phyloP scores from a whole-genome alignment of 2,113 vertebrate genomes.

The Salvelinus sp. region DNA sequence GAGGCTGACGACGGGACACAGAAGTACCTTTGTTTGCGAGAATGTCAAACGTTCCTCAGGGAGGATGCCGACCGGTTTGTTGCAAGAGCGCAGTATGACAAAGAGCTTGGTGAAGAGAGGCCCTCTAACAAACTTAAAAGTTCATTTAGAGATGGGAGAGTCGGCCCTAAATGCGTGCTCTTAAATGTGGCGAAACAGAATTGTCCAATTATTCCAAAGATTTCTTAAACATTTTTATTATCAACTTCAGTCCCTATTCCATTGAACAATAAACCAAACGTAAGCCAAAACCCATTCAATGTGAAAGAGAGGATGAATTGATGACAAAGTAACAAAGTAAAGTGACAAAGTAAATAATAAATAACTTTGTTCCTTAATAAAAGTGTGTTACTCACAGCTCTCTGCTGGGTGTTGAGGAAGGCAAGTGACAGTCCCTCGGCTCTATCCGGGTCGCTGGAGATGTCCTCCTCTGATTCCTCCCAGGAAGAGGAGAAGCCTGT shows the following conservation, averaged over 20 bases:
- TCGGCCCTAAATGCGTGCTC: fast-evolving
- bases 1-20: constrained; percentile 19
- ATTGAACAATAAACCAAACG: too few species aligned
- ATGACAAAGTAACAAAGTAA: neutral
- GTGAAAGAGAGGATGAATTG: neutral
- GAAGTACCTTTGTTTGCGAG: constrained; percentile 44
- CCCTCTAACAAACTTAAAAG: neutral
- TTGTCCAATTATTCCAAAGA: neutral
- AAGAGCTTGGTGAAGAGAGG: constrained; percentile 5
- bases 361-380: neutral
- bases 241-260: too few species aligned
- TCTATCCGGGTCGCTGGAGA: constrained; percentile 92
- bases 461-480: constrained; percentile 96
- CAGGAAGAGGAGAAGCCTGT: constrained; percentile 96
- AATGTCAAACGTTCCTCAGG: constrained; percentile 44
- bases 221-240: too few species aligned
- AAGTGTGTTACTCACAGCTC: constrained; percentile 83
- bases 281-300: neutral
- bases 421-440: constrained; percentile 80
- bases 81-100: constrained; percentile 11
- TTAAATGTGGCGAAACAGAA: neutral
- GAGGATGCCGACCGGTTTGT: constrained; percentile 22
- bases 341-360: neutral
- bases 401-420: constrained; percentile 87
- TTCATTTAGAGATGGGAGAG: neutral